Conservation (phyloP, 2,797 vertebrate genomes). For the Aldrovandia affinis region DNA sequence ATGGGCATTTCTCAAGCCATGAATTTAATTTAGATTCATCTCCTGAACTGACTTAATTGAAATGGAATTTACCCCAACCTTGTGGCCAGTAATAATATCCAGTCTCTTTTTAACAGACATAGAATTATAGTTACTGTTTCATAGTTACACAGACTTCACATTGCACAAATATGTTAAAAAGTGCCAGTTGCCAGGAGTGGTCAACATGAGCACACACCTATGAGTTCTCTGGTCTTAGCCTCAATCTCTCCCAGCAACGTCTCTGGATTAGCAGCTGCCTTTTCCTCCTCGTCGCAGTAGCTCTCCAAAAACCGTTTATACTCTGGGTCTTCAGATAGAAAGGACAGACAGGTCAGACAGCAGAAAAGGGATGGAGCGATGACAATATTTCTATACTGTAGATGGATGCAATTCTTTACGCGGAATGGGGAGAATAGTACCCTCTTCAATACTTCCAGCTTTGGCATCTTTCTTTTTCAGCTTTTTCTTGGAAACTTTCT, state of each 20-base stretch:
- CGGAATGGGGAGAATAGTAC: slow-evolving; percentile 66
- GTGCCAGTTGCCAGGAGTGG: too few species aligned
- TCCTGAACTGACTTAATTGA: too few species aligned
- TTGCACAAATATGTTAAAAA: too few species aligned
- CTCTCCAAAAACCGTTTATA: slow-evolving; percentile 95
- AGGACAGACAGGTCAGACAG: neutral
- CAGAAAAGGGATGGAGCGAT: neutral
- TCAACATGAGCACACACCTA: slow-evolving; percentile 71
- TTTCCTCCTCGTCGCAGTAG: slow-evolving; percentile 95
- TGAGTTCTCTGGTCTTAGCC: slow-evolving; percentile 92
- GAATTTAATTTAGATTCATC: too few species aligned
- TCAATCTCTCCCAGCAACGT: slow-evolving; percentile 95
- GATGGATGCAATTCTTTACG: too few species aligned
- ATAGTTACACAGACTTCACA: too few species aligned
- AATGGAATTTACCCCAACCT: too few species aligned
- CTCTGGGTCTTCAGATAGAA: slow-evolving; percentile 82
- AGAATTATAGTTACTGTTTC: too few species aligned
- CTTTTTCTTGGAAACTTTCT: slow-evolving; percentile 97
- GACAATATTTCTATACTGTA: too few species aligned
- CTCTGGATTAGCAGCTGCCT: slow-evolving; percentile 91
- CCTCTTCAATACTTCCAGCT: slow-evolving; percentile 93
- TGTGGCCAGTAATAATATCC: too few species aligned
- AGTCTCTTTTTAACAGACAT: too few species aligned
- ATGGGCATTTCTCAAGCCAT: too few species aligned
- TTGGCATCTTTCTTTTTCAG: slow-evolving; percentile 96